Conservation (phyloP, 2,797 vertebrate species). For the Crotalus adamanteus region DNA sequence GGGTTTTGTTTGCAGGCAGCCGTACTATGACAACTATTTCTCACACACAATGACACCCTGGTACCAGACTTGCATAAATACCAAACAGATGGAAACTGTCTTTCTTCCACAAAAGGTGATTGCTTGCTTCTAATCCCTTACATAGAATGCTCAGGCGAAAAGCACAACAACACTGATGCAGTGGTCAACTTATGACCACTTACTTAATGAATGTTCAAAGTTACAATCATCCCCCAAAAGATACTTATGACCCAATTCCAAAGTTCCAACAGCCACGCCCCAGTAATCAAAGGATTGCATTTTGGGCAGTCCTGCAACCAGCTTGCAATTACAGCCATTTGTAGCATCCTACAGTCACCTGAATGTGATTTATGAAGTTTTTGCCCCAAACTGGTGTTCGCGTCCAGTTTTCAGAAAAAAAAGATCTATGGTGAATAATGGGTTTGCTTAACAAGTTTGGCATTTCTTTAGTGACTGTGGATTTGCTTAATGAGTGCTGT, state of each 20-base stretch:
- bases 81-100: background rate
- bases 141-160: background rate
- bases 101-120: background rate
- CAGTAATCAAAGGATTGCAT: background rate
- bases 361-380: background rate
- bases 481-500: background rate
- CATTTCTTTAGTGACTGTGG: background rate
- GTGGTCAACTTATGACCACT: background rate
- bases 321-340: background rate
- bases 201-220: background rate
- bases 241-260: background rate
- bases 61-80: background rate
- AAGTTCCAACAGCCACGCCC: background rate
- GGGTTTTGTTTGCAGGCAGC: background rate
- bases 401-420: background rate
- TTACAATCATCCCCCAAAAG: background rate
- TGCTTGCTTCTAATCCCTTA: background rate
- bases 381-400: background rate
- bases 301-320: background rate
- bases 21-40: background rate
- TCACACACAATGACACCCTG: background rate
- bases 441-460: background rate
- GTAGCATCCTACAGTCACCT: background rate
- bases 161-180: background rate
- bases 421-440: background rate